phyloP scores from a whole-genome alignment of 2,113 vertebrate genomes.

The Zingel zingel region DNA sequence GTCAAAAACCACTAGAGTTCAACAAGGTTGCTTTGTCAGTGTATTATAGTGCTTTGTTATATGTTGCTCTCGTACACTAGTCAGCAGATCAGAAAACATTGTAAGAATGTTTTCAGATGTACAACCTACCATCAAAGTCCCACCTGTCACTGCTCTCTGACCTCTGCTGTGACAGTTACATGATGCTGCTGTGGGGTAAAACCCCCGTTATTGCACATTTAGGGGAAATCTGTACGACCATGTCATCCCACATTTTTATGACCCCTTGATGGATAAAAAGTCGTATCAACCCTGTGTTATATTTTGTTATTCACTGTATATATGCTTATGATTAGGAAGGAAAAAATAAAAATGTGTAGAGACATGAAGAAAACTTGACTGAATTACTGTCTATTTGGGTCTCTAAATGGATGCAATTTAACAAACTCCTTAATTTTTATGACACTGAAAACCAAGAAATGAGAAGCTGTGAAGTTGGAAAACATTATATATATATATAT shows the following conservation, averaged over 20 bases:
- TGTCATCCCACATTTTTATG: neutral
- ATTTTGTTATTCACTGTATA: constrained; percentile 1
- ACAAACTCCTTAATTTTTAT: neutral
- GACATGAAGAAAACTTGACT: neutral
- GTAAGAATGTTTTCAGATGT: neutral
- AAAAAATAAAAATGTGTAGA: constrained; percentile 21
- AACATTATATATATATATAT: too few species aligned
- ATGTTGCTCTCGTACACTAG: neutral
- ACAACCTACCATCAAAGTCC: neutral
- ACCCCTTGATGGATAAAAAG: neutral
- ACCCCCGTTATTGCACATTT: neutral
- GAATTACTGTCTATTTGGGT: neutral
- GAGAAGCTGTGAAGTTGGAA: neutral
- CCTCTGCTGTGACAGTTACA: constrained; percentile 3
- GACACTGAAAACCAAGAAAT: neutral
- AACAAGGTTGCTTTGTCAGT: neutral
- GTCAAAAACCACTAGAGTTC: neutral
- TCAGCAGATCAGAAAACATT: neutral
- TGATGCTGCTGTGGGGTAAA: neutral
- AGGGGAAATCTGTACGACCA: neutral
- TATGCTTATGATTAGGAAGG: constrained; percentile 12
- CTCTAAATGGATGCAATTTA: neutral
- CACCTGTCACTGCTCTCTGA: neutral
- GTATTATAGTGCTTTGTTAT: neutral
- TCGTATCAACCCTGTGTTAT: constrained; percentile 7